Base-by-base conservation (phyloP, 2,797 vertebrate species). In the Ptychobarbus kaznakovi region DNA sequence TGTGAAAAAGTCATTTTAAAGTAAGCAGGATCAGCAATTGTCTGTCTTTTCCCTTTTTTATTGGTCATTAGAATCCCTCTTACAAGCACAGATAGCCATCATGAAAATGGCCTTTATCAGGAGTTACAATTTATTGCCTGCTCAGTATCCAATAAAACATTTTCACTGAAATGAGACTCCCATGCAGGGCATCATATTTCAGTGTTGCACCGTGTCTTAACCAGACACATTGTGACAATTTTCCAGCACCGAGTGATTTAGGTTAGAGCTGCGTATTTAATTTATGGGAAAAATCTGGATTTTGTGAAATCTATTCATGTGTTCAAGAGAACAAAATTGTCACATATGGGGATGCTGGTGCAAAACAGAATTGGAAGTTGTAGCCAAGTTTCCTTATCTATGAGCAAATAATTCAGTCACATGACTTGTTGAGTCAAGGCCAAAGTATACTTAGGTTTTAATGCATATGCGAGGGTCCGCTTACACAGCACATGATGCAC, bases 1-100 rank as follows among this genome's bases (percentile, higher is more conserved):
- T 68, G 61, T 28, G 32, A 32, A 84, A 42, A 69, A 10, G 25
- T 56, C 0, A 13, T 76, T 76, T 65, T 78, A 61, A 46, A 65
- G 56, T 20, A 68, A 77, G 53, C 35, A 25, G 63, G 22, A 13
- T 83, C 73, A 73, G 72, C 80, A 32, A 56, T 82, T 74, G 65
- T 65, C 63, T 65, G 51, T 16, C n/a, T 70, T 44, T 83, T 63
- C 9, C 70, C 35, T 58, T 51, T 68, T 86, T 84, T 81, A 80
- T 80, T 81, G 56, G 58, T 88, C 66, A 84, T 84, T 86, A 78
- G 53, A 56, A 53, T 73, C 35, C 22, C 2, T 12, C 28, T 49
- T 42, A 35, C 58, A 51, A 81, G 78, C 53, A 61, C 22, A 42
- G 53, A 58, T 65, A 78, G 49, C 46, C 20, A 81, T 82, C 56